Percentiles rank a stretch among this genome's conserved stretches.
These are phyloP conservation scores for Oreohelix idahoensis DNA, from an alignment of 1,140 invertebrate species.

Conservation along the genomic window DNA sequence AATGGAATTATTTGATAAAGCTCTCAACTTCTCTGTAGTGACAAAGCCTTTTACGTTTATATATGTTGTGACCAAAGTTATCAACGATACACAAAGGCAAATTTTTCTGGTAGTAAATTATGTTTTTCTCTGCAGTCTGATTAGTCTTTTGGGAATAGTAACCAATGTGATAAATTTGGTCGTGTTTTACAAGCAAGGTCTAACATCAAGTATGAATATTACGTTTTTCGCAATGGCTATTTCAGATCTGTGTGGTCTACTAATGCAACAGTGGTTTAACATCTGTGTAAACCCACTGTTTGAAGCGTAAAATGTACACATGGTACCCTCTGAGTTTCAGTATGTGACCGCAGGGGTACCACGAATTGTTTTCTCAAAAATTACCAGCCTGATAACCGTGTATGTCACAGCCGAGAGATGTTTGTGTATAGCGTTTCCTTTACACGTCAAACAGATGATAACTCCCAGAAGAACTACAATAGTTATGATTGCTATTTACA, in stretches of 20 bases:
- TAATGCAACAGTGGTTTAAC: background rate
- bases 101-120: background rate
- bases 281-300: conserved; percentile 9
- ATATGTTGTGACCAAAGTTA: too few relatives aligned
- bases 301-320: background rate
- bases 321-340: background rate
- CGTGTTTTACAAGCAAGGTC: conserved; percentile 3
- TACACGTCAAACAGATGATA: background rate
- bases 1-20: too few relatives aligned
- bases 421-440: background rate
- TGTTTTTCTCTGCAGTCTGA: background rate
- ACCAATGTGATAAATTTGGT: conserved; percentile 2
- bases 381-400: background rate
- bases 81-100: background rate
- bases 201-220: background rate
- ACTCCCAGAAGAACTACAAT: background rate
- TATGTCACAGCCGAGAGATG: conserved; percentile 6
- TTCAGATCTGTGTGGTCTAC: conserved; percentile 1
- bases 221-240: background rate
- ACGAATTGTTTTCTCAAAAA: background rate
- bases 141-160: background rate
- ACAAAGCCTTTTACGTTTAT: too few relatives aligned
- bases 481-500: background rate
- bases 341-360: background rate
- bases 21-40: too few relatives aligned